These are phyloP conservation scores for Catamblyrhynchus diadema DNA, from an alignment of 2,797 vertebrate species.

Conservation along the genomic window DNA sequence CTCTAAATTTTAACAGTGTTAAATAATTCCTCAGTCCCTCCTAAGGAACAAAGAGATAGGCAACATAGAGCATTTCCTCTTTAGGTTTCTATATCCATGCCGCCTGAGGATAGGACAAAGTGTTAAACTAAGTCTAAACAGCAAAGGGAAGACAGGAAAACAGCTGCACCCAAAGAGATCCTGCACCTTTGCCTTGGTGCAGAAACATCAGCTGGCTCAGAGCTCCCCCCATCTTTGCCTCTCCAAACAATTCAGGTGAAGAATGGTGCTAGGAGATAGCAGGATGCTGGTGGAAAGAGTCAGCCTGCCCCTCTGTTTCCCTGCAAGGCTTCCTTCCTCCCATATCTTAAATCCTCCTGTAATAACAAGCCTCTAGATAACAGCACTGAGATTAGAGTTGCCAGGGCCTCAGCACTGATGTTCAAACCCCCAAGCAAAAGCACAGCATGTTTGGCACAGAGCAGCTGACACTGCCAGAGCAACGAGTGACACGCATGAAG, in stretches of 20 bases:
- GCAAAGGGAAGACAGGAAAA: neutral
- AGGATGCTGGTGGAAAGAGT: neutral
- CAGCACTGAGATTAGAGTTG: neutral
- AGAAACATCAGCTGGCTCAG: neutral
- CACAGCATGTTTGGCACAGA: neutral
- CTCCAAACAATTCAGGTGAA: neutral
- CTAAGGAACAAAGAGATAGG: neutral
- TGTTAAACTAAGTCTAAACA: neutral
- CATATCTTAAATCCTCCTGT: neutral
- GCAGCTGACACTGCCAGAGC: neutral
- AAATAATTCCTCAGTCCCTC: conserved; percentile 6
- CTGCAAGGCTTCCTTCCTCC: neutral
- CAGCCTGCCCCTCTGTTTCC: neutral
- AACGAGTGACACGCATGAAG: fast-evolving
- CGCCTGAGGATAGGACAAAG: neutral
- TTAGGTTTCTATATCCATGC: neutral
- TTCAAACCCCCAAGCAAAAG: neutral
- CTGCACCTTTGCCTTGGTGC: neutral
- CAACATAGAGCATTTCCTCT: no score
- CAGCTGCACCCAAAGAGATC: neutral
- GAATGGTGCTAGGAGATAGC: neutral
- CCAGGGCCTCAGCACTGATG: neutral
- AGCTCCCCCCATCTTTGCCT: neutral
- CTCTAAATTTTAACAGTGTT: conserved; percentile 3
- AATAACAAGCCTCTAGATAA: neutral